These are phyloP conservation scores for Chrysocyon brachyurus DNA, from an alignment of 2,797 vertebrate genomes.

Conservation along the genomic window DNA sequence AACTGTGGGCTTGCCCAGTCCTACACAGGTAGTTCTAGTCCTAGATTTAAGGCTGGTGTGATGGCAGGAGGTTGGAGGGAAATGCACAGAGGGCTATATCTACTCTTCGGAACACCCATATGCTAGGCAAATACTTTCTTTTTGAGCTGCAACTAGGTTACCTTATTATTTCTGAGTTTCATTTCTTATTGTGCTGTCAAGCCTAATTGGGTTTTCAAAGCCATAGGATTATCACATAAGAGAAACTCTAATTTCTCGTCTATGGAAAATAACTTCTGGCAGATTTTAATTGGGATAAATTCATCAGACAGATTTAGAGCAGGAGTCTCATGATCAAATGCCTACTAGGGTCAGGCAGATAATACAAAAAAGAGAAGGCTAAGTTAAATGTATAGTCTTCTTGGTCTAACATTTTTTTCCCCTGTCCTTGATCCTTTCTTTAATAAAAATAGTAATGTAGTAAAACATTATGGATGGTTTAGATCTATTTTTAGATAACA, in stretches of 20 bases:
- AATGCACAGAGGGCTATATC: background rate
- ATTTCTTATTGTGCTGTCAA: constrained; percentile 48
- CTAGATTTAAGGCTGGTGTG: background rate
- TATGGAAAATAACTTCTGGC: constrained; percentile 33
- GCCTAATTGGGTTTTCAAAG: constrained; percentile 42
- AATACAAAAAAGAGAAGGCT: background rate
- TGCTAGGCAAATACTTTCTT: constrained; percentile 3
- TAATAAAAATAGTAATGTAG: background rate
- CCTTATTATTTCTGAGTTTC: constrained; percentile 44
- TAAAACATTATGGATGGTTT: background rate
- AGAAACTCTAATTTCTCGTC: constrained; percentile 15
- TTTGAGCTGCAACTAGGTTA: background rate
- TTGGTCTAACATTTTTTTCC: background rate
- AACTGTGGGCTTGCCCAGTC: background rate
- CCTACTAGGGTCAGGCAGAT: background rate
- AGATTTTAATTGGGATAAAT: constrained; percentile 58
- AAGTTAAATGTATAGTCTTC: background rate
- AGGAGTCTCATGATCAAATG: background rate
- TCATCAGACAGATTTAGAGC: constrained; percentile 46
- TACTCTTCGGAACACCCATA: background rate
- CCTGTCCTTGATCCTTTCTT: background rate
- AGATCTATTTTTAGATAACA: constrained; percentile 48
- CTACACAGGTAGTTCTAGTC: background rate
- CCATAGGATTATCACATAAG: constrained; percentile 4
- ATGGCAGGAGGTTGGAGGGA: background rate